phyloP scores from a whole-genome alignment of 2,797 vertebrate species.

The Coranthus polyacanthus region DNA sequence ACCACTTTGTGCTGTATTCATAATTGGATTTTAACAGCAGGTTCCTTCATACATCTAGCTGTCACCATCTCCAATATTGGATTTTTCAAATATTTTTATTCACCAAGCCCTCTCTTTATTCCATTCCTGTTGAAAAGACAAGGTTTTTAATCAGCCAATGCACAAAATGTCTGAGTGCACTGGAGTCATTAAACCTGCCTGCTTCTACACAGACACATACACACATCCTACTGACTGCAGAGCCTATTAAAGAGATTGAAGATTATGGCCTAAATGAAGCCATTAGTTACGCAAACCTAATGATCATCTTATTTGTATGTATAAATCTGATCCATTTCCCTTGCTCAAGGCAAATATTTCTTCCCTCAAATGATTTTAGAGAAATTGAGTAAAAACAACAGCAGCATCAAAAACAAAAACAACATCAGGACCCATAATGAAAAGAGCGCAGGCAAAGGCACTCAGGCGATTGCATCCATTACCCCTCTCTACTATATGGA shows the following conservation, averaged over 20 bases:
- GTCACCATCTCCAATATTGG: slow-evolving; percentile 79
- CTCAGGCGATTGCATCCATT: slow-evolving; percentile 82
- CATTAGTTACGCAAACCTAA: slow-evolving; percentile 88
- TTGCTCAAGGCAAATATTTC: slow-evolving; percentile 80
- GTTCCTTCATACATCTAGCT: slow-evolving; percentile 73
- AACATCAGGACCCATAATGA: slow-evolving; percentile 81
- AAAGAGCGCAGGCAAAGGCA: slow-evolving; percentile 76
- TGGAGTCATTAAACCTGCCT: slow-evolving; percentile 82
- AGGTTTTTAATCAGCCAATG: slow-evolving; percentile 83
- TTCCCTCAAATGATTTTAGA: slow-evolving; percentile 80
- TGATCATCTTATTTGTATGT: slow-evolving; percentile 85
- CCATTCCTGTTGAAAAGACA: slow-evolving; percentile 79
- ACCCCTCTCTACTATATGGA: slow-evolving; percentile 78
- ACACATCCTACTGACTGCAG: slow-evolving; percentile 64
- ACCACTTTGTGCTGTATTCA: slow-evolving; percentile 73
- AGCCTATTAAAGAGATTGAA: slow-evolving; percentile 84
- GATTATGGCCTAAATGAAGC: slow-evolving; percentile 87
- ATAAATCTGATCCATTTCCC: slow-evolving; percentile 81
- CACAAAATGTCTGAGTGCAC: slow-evolving; percentile 82
- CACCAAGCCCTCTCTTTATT: slow-evolving; percentile 67
- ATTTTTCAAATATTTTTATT: slow-evolving; percentile 77
- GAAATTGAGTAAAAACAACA: slow-evolving; percentile 77
- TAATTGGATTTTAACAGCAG: slow-evolving; percentile 82
- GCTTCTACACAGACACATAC: slow-evolving; percentile 62
- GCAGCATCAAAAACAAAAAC: slow-evolving; percentile 77